Conservation (phyloP, 1,140 invertebrate genomes). For the Trichomalopsis sarcophagae region DNA sequence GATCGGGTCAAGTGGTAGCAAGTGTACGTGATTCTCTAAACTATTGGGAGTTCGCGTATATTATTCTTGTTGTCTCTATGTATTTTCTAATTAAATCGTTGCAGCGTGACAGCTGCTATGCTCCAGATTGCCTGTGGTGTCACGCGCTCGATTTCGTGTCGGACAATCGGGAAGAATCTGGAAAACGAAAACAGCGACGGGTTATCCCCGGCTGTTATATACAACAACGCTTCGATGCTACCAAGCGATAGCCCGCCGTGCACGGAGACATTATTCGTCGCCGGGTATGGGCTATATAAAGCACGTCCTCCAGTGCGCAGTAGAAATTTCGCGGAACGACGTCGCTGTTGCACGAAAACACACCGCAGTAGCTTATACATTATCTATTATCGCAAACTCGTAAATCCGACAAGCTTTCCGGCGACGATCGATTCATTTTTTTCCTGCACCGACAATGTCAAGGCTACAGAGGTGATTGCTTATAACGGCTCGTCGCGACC, state of each 20-base stretch:
- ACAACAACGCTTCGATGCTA: neutral
- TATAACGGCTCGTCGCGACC: neutral
- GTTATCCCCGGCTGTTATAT: neutral
- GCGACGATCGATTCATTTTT: neutral
- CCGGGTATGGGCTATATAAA: too few species aligned
- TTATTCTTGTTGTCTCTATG: neutral
- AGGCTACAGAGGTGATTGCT: neutral
- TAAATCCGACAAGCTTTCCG: neutral
- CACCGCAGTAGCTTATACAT: too few species aligned
- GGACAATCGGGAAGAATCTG: neutral
- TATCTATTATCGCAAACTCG: neutral
- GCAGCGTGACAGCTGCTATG: too few species aligned
- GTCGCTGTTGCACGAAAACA: too few species aligned
- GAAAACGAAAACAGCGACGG: neutral
- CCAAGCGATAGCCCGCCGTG: too few species aligned
- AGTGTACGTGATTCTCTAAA: neutral
- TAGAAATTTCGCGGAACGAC: too few species aligned
- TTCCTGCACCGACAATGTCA: slow-evolving; percentile 9
- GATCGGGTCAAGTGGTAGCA: slow-evolving; percentile 1
- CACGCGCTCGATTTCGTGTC: too few species aligned
- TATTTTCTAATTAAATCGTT: slow-evolving; percentile 30
- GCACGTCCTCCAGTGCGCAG: too few species aligned
- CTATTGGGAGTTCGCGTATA: neutral
- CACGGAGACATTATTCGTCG: neutral
- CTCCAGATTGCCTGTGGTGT: neutral